Evolutionary conservation across 2,113 vertebrate species (phyloP).

Genomic region (Psophia crepitans): DNA sequence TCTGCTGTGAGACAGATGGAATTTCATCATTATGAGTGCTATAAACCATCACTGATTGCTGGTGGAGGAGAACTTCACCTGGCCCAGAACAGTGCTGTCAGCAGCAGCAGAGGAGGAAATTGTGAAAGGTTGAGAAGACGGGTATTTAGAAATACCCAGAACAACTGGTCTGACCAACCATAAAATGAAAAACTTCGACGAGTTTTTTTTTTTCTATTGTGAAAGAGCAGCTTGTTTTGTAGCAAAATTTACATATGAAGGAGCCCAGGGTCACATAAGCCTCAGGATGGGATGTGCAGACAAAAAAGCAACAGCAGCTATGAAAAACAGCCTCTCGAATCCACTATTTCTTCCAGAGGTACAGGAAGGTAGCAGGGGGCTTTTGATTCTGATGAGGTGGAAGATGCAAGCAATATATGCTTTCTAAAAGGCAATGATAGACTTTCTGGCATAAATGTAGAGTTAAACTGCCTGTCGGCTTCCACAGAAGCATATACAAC

Average conservation of each 20-base stretch:
- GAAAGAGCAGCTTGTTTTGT: neutral
- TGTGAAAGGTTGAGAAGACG: neutral
- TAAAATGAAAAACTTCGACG: neutral
- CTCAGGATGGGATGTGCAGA: neutral
- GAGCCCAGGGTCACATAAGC: neutral
- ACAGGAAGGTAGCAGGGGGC: neutral
- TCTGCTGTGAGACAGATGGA: conserved; percentile 63
- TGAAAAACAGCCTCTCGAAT: neutral
- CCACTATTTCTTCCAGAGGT: neutral
- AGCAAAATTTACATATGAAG: neutral
- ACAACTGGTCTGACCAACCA: neutral
- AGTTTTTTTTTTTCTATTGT: neutral
- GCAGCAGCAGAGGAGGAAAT: neutral
- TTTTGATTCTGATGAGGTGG: neutral
- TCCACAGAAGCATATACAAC: neutral
- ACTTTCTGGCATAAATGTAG: neutral
- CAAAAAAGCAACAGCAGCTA: neutral
- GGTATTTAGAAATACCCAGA: neutral
- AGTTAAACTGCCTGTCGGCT: neutral
- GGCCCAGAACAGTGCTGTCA: neutral
- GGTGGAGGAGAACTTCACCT: conserved; percentile 46
- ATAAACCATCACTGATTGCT: conserved; percentile 22
- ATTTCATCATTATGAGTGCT: conserved; percentile 19
- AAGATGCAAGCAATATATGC: neutral
- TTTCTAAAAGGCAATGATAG: neutral